Evolutionary conservation across 1,140 invertebrate genomes (phyloP).

Genomic region (Mya arenaria): DNA sequence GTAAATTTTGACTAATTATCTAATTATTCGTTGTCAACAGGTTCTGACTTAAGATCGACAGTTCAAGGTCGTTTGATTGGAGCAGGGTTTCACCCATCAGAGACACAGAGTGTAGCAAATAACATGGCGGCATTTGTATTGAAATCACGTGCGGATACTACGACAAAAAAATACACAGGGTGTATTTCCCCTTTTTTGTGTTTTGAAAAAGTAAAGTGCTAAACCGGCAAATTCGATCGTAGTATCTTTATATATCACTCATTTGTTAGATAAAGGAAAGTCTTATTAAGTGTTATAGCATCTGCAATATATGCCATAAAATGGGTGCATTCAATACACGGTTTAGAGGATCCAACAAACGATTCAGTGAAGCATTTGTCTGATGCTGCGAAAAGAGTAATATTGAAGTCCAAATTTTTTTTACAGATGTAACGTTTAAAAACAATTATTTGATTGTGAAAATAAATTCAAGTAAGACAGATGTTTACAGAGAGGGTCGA

Average conservation of each 20-base stretch:
- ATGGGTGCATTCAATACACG: constrained; percentile 32
- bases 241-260: constrained; percentile 5
- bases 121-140: constrained; percentile 4
- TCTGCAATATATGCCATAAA: constrained; percentile 40
- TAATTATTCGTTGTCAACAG: too few relatives aligned
- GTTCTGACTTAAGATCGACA: background rate
- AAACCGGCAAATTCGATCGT: constrained; percentile 45
- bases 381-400: constrained; percentile 30
- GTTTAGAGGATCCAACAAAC: constrained; percentile 41
- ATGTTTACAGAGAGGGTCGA: constrained; percentile 51
- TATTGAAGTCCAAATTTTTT: constrained; percentile 7
- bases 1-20: too few relatives aligned
- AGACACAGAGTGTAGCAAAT: background rate
- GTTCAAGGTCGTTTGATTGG: background rate
- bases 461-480: constrained; percentile 49
- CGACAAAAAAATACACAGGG: constrained; percentile 20
- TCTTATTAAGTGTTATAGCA: constrained; percentile 26
- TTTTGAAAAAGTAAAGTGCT: constrained; percentile 4
- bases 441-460: constrained; percentile 12
- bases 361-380: background rate
- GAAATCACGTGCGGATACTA: constrained; percentile 28
- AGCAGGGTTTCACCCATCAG: background rate
- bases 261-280: background rate
- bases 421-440: constrained; percentile 39
- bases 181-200: background rate